Evolutionary conservation across 2,113 vertebrate genomes (phyloP).

Genomic region (Crypturellus undulatus): DNA sequence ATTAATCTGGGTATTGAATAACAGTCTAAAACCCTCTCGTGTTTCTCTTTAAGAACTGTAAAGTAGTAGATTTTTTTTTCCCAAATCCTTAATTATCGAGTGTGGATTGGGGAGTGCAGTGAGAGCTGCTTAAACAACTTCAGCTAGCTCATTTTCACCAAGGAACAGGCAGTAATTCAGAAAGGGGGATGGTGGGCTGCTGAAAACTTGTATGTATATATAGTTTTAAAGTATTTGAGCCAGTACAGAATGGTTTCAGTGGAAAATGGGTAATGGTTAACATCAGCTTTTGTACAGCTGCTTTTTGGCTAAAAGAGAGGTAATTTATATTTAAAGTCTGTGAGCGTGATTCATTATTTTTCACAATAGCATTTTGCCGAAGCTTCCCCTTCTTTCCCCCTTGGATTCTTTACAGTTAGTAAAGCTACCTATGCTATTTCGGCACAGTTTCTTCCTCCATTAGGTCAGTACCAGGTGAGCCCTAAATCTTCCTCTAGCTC

Average conservation of each 20-base stretch:
- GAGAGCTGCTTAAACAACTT: not conserved
- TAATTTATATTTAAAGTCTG: slow-evolving; percentile 44
- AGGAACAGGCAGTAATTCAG: slow-evolving; percentile 16
- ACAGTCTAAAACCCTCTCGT: not conserved
- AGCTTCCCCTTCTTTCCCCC: not conserved
- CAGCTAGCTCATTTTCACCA: slow-evolving; percentile 34
- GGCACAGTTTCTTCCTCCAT: not conserved
- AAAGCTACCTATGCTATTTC: slow-evolving; percentile 10
- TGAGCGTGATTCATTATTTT: slow-evolving; percentile 25
- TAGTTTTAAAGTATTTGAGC: slow-evolving; percentile 13
- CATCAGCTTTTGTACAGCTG: slow-evolving; percentile 48
- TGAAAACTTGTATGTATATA: not conserved
- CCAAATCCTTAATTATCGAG: not conserved
- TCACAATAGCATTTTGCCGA: slow-evolving; percentile 13
- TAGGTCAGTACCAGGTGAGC: slow-evolving; percentile 40
- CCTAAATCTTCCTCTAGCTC: not conserved
- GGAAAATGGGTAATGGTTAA: slow-evolving; percentile 60
- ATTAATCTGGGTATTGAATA: slow-evolving; percentile 2
- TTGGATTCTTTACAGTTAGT: slow-evolving; percentile 7
- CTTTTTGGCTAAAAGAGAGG: slow-evolving; percentile 38
- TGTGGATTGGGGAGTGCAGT: not conserved
- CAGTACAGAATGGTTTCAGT: not conserved
- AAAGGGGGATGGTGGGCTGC: not conserved
- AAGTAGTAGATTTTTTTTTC: not conserved
- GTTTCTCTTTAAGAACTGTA: not conserved